Conservation (phyloP, 2,888 invertebrate species). For the Epistrophe eligans region DNA sequence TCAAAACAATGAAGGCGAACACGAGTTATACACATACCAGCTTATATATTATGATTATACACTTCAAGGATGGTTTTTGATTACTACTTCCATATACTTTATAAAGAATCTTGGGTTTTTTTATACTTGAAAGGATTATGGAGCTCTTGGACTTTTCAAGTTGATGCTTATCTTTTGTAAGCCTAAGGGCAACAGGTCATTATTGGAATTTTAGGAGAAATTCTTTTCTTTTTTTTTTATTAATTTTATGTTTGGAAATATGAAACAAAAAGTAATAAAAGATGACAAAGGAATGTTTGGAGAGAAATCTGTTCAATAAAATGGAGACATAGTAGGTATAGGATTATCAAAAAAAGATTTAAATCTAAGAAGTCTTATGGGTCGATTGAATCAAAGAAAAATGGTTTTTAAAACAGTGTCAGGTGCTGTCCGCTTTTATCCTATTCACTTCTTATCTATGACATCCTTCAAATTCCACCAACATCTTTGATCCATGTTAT, state of each 20-base stretch:
- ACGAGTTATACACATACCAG: too few species aligned
- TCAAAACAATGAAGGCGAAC: neutral
- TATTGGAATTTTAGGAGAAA: slow-evolving; percentile 24
- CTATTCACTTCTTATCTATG: too few species aligned
- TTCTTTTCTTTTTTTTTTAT: slow-evolving; percentile 19
- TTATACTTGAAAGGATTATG: slow-evolving; percentile 53
- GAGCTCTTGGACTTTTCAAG: slow-evolving; percentile 38
- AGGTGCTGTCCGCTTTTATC: too few species aligned
- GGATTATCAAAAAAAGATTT: neutral
- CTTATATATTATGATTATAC: slow-evolving; percentile 13
- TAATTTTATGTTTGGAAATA: neutral
- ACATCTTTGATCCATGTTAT: too few species aligned
- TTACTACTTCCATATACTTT: slow-evolving; percentile 67
- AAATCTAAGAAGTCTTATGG: neutral
- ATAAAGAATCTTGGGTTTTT: slow-evolving; percentile 56
- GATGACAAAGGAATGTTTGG: neutral
- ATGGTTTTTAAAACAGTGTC: too few species aligned
- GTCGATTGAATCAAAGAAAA: too few species aligned
- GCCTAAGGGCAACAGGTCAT: slow-evolving; percentile 53
- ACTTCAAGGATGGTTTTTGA: slow-evolving; percentile 56
- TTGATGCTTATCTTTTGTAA: slow-evolving; percentile 38
- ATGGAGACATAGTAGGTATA: neutral
- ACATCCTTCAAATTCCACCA: too few species aligned
- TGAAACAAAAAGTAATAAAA: slow-evolving; percentile 12
- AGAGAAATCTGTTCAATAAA: neutral